A percentile compares a stretch with the other conserved stretches of the same genome.
Evolutionary conservation across 2,113 vertebrate species (phyloP).

Genomic region (Pipa parva): DNA sequence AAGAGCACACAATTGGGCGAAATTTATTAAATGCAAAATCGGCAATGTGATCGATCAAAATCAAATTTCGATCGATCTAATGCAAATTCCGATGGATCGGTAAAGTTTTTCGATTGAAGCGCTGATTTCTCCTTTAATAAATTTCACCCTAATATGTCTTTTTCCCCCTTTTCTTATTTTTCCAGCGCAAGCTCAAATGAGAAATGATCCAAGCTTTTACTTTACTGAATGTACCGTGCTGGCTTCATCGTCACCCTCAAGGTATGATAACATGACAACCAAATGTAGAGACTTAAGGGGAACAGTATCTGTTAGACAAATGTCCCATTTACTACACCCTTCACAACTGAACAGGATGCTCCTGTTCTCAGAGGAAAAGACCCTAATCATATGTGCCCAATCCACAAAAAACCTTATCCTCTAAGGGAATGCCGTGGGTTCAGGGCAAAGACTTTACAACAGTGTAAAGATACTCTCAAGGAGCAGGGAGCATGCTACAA

Average conservation of each 20-base stretch:
- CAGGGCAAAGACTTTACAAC: background rate
- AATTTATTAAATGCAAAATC: too few species aligned
- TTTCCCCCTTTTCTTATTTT: background rate
- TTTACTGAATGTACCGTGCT: background rate
- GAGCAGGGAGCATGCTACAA: background rate
- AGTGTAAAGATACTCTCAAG: too few species aligned
- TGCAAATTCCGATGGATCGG: too few species aligned
- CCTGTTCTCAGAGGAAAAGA: background rate
- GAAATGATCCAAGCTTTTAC: background rate
- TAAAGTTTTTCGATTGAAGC: background rate
- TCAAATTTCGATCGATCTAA: background rate
- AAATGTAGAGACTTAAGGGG: constrained; percentile 4
- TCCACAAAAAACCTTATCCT: constrained; percentile 4
- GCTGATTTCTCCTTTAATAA: too few species aligned
- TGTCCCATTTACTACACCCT: background rate
- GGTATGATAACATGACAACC: background rate
- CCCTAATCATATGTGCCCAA: background rate
- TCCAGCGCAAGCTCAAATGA: background rate
- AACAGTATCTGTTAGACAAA: constrained; percentile 9
- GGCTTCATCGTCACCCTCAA: background rate
- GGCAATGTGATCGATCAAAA: too few species aligned
- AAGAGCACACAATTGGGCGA: background rate
- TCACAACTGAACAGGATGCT: background rate
- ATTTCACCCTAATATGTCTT: background rate
- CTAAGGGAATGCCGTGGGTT: too few species aligned